phyloP scores from a whole-genome alignment of 2,888 invertebrate genomes.

The Tinea semifulvella region DNA sequence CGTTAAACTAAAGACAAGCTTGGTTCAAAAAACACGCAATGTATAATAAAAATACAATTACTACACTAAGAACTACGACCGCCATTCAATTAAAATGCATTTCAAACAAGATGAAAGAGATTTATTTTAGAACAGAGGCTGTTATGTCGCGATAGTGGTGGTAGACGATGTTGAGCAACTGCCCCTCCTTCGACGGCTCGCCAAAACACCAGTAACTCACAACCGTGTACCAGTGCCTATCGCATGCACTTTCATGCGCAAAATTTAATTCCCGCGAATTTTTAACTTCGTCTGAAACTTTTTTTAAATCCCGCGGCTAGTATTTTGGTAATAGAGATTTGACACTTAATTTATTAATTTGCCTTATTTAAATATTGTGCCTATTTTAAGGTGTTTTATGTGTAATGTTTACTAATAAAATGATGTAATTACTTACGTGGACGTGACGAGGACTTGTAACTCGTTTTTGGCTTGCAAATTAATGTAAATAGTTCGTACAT shows the following conservation, averaged over 20 bases:
- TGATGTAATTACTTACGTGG: constrained; percentile 13
- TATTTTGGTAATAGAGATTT: no score
- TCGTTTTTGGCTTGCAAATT: not conserved
- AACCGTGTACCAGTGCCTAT: not conserved
- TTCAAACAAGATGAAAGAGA: no score
- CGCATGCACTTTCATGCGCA: constrained; percentile 6
- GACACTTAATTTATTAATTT: no score
- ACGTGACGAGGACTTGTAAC: not conserved
- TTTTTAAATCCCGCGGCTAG: no score
- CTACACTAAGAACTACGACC: no score
- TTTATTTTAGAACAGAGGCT: constrained; percentile 11
- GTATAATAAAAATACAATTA: no score
- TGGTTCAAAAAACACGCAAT: no score
- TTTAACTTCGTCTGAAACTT: not conserved
- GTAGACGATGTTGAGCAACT: constrained; percentile 24
- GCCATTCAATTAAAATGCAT: no score
- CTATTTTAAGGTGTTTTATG: not conserved
- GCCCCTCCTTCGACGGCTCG: constrained; percentile 16
- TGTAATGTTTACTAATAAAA: constrained; percentile 16
- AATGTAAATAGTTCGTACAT: no score
- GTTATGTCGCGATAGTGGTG: constrained; percentile 19
- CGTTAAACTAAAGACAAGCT: no score
- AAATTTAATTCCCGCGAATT: not conserved
- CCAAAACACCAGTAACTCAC: constrained; percentile 13
- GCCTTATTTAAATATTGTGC: not conserved